A percentile compares a stretch with the other conserved stretches of the same genome.
Conservation (phyloP, 1,140 invertebrate species). For the Drosophila busckii region DNA sequence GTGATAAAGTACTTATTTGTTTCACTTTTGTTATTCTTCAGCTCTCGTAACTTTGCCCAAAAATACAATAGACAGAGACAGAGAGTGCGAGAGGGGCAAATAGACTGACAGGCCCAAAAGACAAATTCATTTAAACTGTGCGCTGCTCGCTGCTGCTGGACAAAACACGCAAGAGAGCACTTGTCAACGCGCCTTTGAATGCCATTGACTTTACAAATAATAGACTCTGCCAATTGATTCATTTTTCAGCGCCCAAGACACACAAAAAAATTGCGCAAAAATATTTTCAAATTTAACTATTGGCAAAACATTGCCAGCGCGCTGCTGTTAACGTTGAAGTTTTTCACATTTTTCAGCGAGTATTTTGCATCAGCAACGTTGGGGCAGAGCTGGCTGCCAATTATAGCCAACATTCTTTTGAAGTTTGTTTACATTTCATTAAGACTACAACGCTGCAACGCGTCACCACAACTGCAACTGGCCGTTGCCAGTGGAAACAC, state of each 20-base stretch:
- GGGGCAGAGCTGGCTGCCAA: constrained; percentile 50
- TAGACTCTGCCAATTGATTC: too few relatives aligned
- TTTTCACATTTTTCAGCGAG: not conserved
- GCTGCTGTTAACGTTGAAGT: too few relatives aligned
- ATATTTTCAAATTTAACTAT: too few relatives aligned
- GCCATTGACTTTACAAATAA: too few relatives aligned
- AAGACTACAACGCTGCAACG: constrained; percentile 55
- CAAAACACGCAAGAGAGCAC: constrained; percentile 14
- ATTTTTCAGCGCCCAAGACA: too few relatives aligned
- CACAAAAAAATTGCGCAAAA: too few relatives aligned
- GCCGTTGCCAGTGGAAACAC: too few relatives aligned
- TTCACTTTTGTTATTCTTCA: too few relatives aligned
- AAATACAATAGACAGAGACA: constrained; percentile 1
- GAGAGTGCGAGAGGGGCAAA: constrained; percentile 3
- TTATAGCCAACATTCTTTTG: constrained; percentile 69
- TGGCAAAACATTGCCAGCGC: too few relatives aligned
- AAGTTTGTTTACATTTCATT: constrained; percentile 75
- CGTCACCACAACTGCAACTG: constrained; percentile 40
- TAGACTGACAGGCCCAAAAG: constrained; percentile 9
- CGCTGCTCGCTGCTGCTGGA: constrained; percentile 1
- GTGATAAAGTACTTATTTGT: constrained; percentile 20
- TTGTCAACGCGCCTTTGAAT: too few relatives aligned
- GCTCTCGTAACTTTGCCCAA: too few relatives aligned
- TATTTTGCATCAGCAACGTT: not conserved
- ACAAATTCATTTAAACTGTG: constrained; percentile 62